Base-by-base conservation (phyloP, 2,888 invertebrate species). In the Laothoe populi region DNA sequence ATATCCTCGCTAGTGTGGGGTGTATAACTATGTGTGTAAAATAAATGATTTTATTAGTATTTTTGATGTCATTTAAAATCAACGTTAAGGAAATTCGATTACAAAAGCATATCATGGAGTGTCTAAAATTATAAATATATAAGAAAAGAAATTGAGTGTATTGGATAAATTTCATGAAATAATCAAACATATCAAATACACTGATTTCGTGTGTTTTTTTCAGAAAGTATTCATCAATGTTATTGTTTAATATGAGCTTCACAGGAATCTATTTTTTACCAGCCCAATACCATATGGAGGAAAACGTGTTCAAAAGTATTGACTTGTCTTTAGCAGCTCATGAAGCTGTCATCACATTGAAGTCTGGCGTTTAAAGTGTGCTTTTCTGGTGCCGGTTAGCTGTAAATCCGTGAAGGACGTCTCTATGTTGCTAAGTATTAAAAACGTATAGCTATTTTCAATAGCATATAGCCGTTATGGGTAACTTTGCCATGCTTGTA, bases 291-390 rank as follows among this genome's bases (percentile, higher is more conserved):
- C 44, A 44, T 44, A 7, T 44, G 44, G 8, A 44, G 44, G 35
- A 53, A 53, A 35, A 35, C 19, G 10, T 53, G 19, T 53, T 31
- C 31, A 53, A 26, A 19, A 1, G 26, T 35, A 35, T 53, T 35
- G 31, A 53, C 19, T 53, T 16, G 53, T 53, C 35, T 19, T 35
- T 44, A 19, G 44, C 44, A 31, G 35, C 35, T 19, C n/a, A 10
- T 53, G 19, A 53, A 35, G 53, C 11, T 53, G 35, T 53, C 53
- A 31, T 31, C 53, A 35, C 31, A 8, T 53, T 35, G 11, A 44
- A 11, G 11, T 46, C 21, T 7, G 21, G 24, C 24, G 46, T 13
- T 44, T 24, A 24, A 24, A 46, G 46, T 24, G 46, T 4, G 11
- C 13, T 46, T 44, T 44, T 44, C 19, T 44, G 10, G 19, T 44